These are phyloP conservation scores for Leptura quadrifasciata DNA, from an alignment of 2,888 invertebrate species.

Conservation along the genomic window DNA sequence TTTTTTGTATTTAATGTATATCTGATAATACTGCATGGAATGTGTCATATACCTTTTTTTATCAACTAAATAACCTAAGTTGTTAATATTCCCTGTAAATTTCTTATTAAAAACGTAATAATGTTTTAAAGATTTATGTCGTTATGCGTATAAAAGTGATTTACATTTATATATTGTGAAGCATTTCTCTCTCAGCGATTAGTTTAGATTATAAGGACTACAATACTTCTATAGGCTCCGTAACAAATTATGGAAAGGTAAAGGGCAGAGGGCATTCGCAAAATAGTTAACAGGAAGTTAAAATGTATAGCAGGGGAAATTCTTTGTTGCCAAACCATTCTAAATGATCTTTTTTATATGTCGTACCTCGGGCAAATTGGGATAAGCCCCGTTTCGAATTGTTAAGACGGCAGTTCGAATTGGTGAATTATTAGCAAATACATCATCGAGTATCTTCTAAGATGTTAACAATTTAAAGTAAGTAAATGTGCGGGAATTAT, in stretches of 20 bases:
- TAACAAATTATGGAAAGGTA: constrained; percentile 5
- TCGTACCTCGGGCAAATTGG: constrained; percentile 53
- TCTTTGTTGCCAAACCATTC: constrained; percentile 49
- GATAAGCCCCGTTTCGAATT: constrained; percentile 63
- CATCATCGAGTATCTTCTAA: constrained; percentile 45
- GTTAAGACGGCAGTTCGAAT: constrained; percentile 64
- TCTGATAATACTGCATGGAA: too few relatives aligned
- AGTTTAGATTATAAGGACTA: constrained; percentile 1
- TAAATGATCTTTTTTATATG: constrained; percentile 51
- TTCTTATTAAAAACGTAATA: too few relatives aligned
- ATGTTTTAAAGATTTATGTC: background rate
- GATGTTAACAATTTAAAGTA: constrained; percentile 6
- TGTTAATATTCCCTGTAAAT: too few relatives aligned
- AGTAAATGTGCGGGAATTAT: constrained; percentile 8
- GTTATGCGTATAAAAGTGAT: background rate
- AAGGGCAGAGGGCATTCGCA: constrained; percentile 28
- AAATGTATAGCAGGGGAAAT: constrained; percentile 38
- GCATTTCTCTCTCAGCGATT: background rate
- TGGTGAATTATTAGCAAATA: constrained; percentile 62
- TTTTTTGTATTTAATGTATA: too few relatives aligned
- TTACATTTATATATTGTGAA: background rate
- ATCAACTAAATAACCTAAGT: too few relatives aligned
- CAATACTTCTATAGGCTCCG: constrained; percentile 12
- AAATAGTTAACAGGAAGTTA: constrained; percentile 48
- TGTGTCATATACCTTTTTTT: too few relatives aligned